Evolutionary conservation across 2,797 vertebrate species (phyloP), one percentile per base, ranked within the genome.

Genomic region (Chaenodraco wilsoni): DNA sequence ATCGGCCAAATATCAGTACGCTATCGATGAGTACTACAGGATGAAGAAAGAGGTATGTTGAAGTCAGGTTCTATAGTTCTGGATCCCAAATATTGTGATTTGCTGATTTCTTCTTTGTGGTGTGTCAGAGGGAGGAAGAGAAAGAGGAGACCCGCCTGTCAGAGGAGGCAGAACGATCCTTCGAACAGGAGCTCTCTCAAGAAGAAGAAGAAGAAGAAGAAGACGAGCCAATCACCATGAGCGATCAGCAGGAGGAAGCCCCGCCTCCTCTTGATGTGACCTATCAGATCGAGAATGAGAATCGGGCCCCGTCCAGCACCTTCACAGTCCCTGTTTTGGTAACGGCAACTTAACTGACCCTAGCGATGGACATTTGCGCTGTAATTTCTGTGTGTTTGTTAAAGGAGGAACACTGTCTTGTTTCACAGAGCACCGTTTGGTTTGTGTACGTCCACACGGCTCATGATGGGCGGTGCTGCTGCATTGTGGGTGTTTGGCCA

Each of bases 1-100:
- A 57, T 97, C 97, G 21, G 96, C 97, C 58, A 99, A 99, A 87
- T 99, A 99, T 88, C 98, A 99, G 1, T 99, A 99, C 68, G 98
- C 98, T 74, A 98, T 99, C 41, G 97, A 99, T 69, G 97, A 99
- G 80, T 98, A 98, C 90, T 96, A 98, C 95, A 94, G 96, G 88
- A 96, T 96, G 92, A 98, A 98, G 93, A 97, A 95, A 82, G 97
- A 99, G 96, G 97, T 99, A 68, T 41, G 94, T 27, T 43, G 2
- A 51, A 15, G 37, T 3, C 37, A 63, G 0, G 8, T 3, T 14
- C 10, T 68, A 17, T 3, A 6, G n/a, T n/a, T 49, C 5, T 23
- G 7, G 17, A 40, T 37, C 12, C 0, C 19, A 5, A 9, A 27
- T 13, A 0, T 2, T 54, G 6, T 49, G 1, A 1, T 62, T 19